phyloP scores from a whole-genome alignment of 1,140 invertebrate species.

The Aphis craccivora region DNA sequence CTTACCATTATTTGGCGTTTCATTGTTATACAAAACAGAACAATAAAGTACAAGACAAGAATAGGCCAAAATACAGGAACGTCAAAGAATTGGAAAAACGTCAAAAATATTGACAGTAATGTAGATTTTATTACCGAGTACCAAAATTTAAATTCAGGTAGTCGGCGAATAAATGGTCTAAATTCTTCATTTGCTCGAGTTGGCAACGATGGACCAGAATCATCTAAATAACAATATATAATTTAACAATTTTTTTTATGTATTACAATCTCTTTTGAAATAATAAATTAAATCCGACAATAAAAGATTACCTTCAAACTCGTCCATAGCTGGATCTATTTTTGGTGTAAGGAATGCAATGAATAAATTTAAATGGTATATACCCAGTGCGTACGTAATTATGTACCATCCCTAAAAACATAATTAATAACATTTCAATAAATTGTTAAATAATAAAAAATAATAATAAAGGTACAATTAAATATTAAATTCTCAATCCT shows the following conservation, averaged over 20 bases:
- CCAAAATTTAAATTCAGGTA: constrained; percentile 99
- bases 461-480: constrained; percentile 21
- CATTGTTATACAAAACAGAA: constrained; percentile 98
- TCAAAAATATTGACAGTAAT: constrained; percentile 88
- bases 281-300: constrained; percentile 24
- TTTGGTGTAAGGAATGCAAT: constrained; percentile 99
- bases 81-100: constrained; percentile 98
- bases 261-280: not conserved
- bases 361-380: constrained; percentile 99
- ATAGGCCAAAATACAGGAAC: constrained; percentile 99
- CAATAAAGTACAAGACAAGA: constrained; percentile 99
- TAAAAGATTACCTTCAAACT: constrained; percentile 81
- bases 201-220: constrained; percentile 90
- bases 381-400: constrained; percentile 96
- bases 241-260: not conserved
- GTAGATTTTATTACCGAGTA: constrained; percentile 96
- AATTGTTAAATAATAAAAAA: constrained; percentile 42
- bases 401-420: constrained; percentile 96
- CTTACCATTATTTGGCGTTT: constrained; percentile 98
- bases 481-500: not conserved
- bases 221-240: constrained; percentile 67
- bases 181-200: constrained; percentile 97
- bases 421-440: constrained; percentile 59
- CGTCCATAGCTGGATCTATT: constrained; percentile 92
- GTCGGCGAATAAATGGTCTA: constrained; percentile 94